phyloP scores from a whole-genome alignment of 2,888 invertebrate species.

The Pilophorus perplexus region DNA sequence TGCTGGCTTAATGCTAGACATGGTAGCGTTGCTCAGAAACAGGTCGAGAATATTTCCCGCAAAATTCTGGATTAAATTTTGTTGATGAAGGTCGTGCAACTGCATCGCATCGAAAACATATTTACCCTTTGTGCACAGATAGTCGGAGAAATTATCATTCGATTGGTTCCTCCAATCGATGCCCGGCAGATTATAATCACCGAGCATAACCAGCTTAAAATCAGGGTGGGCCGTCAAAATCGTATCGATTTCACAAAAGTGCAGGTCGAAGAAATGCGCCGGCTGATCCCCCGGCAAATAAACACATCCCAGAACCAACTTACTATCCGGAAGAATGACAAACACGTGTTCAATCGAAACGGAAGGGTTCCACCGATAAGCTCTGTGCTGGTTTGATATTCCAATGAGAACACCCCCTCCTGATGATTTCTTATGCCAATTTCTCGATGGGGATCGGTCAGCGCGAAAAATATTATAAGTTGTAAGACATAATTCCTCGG shows the following conservation, averaged over 20 bases:
- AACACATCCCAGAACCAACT: neutral
- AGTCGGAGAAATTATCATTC: neutral
- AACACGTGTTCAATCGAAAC: neutral
- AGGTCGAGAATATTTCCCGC: constrained; percentile 2
- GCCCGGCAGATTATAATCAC: constrained; percentile 7
- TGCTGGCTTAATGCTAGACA: neutral
- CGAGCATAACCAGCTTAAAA: neutral
- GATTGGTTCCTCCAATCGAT: neutral
- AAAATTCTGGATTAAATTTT: neutral
- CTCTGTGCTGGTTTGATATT: neutral
- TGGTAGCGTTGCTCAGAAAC: neutral
- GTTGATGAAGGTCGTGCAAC: constrained; percentile 5
- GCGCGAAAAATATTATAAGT: constrained; percentile 1
- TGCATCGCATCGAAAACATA: neutral
- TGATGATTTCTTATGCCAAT: neutral
- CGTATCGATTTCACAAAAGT: neutral
- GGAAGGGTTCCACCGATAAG: neutral
- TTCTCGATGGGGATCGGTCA: neutral
- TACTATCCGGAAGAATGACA: neutral
- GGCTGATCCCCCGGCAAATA: constrained; percentile 2
- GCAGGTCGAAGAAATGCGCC: neutral
- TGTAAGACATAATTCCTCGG: neutral
- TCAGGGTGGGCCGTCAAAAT: neutral
- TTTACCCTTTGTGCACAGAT: neutral
- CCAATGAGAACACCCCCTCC: neutral